phyloP scores from a whole-genome alignment of 2,113 vertebrate species.

The Lampris incognitus region DNA sequence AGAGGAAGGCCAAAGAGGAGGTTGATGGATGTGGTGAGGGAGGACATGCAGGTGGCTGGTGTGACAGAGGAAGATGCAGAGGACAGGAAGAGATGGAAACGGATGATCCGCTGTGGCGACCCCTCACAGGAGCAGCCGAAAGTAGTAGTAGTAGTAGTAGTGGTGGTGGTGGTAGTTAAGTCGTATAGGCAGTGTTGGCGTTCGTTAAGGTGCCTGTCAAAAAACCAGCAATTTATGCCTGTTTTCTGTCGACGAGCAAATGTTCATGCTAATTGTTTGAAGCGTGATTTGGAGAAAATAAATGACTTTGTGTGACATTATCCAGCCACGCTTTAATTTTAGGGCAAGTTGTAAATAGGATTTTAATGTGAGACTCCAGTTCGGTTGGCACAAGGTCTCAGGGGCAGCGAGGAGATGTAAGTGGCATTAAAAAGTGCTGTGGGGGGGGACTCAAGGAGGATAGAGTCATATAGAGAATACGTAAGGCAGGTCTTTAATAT shows the following conservation, averaged over 20 bases:
- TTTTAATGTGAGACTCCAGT: constrained; percentile 44
- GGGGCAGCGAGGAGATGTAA: constrained; percentile 6
- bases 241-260: constrained; percentile 30
- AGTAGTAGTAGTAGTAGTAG: too few species aligned
- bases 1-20: too few species aligned
- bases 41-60: too few species aligned
- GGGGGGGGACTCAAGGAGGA: constrained; percentile 17
- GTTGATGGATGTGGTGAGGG: too few species aligned
- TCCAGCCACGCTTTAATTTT: constrained; percentile 39
- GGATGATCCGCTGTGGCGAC: too few species aligned
- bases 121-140: too few species aligned
- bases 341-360: constrained; percentile 35
- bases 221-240: constrained; percentile 26
- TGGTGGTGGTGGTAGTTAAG: too few species aligned
- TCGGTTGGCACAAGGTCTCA: constrained; percentile 29
- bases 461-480: constrained; percentile 18
- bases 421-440: constrained; percentile 22
- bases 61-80: too few species aligned
- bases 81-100: too few species aligned
- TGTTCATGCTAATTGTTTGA: constrained; percentile 42
- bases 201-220: constrained; percentile 36
- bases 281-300: constrained; percentile 44
- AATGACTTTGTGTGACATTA: constrained; percentile 49
- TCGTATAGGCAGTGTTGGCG: too few species aligned
- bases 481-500: not conserved